Evolutionary conservation across 1,140 invertebrate species (phyloP), one percentile per base, ranked within the genome.

Genomic region (Antheraea mylitta): DNA sequence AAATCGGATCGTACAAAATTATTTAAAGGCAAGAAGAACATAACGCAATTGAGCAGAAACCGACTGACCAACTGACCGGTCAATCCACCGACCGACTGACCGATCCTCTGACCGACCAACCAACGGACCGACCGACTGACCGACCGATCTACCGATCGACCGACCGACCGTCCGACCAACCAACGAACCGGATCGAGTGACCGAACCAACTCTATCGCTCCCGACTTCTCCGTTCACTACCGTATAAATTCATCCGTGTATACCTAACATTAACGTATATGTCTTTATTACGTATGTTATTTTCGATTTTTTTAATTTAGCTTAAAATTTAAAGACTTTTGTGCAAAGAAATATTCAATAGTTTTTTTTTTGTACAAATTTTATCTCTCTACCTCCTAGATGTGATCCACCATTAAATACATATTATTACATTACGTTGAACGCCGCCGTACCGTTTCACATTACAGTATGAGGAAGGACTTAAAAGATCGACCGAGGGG

Each of bases 221-320:
- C 71, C 45, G 18, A 22, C 68, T 58, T 30, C 59, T 72, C 65
- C 36, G 59, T 18, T 58, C 69, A 73, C 81, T 81, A 82, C 71
- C 78, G 80, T 89, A 91, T 91, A 91, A 91, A 89, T 91, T 90
- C 89, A 83, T 89, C 83, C 83, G 71, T 85, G 79, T 89, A 88
- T 85, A 84, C 86, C 82, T 91, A 91, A 79, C 80, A 81, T 85
- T 90, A 90, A 66, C 87, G 89, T 91, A 91, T 91, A 91, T 91
- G 89, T 91, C 89, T 91, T 91, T 91, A 83, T 91, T 91, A 91
- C 89, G 89, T 91, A 91, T 91, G 86, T 91, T 90, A 89, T 89
- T 58, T 90, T 90, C 45, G 84, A 82, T 91, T 90, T 87, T 60
- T 60, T 19, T 67, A 80, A 65, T 70, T 71, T 74, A 66, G 61